These are phyloP conservation scores for Myrmecobius fasciatus DNA, from an alignment of 2,113 vertebrate genomes.

Conservation along the genomic window DNA sequence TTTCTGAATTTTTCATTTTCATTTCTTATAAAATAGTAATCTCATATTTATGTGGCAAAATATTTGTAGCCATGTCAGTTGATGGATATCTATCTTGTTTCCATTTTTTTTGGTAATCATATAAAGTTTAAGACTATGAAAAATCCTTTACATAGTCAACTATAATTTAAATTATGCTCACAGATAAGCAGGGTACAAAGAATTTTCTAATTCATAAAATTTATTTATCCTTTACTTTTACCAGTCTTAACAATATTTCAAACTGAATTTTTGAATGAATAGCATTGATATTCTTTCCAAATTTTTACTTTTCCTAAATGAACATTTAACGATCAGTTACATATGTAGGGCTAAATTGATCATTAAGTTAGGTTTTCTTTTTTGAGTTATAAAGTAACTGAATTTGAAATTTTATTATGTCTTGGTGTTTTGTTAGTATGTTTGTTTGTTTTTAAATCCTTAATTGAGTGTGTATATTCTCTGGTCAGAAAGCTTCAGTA, in stretches of 20 bases:
- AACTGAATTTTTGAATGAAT: constrained; percentile 31
- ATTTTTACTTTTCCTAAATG: not conserved
- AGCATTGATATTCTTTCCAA: not conserved
- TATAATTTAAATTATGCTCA: constrained; percentile 14
- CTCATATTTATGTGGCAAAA: not conserved
- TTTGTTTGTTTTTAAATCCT: constrained; percentile 18
- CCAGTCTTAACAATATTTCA: not conserved
- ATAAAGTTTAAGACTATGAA: not conserved
- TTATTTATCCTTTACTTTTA: constrained; percentile 16
- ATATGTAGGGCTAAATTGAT: not conserved
- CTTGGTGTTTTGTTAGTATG: constrained; percentile 24
- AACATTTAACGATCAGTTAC: not conserved
- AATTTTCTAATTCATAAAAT: constrained; percentile 35
- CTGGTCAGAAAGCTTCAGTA: constrained; percentile 25
- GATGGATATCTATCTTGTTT: not conserved
- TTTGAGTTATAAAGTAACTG: constrained; percentile 2
- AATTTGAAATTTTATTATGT: constrained; percentile 3
- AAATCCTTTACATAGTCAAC: not conserved
- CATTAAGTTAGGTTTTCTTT: constrained; percentile 34
- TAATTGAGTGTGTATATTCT: not conserved
- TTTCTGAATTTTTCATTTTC: not conserved
- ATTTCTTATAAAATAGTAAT: not conserved
- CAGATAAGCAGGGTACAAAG: constrained; percentile 24
- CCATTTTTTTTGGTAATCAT: not conserved
- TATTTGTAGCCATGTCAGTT: not conserved